Percentiles rank a stretch among this genome's conserved stretches.
Evolutionary conservation across 2,113 vertebrate species (phyloP).

Genomic region (Toxostoma redivivum): DNA sequence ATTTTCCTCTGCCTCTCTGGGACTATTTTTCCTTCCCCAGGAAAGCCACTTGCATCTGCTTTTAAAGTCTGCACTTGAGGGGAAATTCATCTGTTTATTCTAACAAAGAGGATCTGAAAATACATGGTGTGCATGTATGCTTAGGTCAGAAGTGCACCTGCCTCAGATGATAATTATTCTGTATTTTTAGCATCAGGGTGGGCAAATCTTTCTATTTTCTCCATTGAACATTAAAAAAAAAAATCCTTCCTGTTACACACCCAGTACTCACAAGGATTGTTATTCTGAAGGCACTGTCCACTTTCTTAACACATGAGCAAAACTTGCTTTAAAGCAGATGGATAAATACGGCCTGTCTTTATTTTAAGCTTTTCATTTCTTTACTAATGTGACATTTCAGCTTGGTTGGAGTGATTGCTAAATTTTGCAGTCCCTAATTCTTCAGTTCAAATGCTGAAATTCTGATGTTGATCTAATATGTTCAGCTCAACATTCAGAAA

Average conservation of each 20-base stretch:
- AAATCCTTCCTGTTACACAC: constrained; percentile 58
- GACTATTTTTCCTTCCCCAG: not conserved
- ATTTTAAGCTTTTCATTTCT: constrained; percentile 16
- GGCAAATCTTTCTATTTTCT: constrained; percentile 64
- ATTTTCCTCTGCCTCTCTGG: not conserved
- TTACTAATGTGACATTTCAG: constrained; percentile 2
- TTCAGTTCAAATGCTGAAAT: not conserved
- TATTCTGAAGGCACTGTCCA: not conserved
- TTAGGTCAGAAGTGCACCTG: constrained; percentile 56
- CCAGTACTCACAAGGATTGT: constrained; percentile 17
- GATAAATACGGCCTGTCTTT: not conserved
- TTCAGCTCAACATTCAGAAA: not conserved
- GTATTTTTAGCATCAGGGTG: constrained; percentile 53
- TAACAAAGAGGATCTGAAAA: not conserved
- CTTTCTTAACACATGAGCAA: not conserved
- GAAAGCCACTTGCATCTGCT: not conserved
- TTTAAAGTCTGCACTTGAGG: not conserved
- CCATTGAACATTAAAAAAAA: not conserved
- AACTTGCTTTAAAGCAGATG: not conserved
- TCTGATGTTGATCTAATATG: not conserved
- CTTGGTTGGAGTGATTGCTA: not conserved
- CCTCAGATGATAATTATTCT: constrained; percentile 53
- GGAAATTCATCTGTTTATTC: not conserved
- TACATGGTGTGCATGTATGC: not conserved
- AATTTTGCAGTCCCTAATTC: not conserved